These are phyloP conservation scores for Thecophora atra DNA, from an alignment of 2,888 invertebrate species.

Conservation along the genomic window DNA sequence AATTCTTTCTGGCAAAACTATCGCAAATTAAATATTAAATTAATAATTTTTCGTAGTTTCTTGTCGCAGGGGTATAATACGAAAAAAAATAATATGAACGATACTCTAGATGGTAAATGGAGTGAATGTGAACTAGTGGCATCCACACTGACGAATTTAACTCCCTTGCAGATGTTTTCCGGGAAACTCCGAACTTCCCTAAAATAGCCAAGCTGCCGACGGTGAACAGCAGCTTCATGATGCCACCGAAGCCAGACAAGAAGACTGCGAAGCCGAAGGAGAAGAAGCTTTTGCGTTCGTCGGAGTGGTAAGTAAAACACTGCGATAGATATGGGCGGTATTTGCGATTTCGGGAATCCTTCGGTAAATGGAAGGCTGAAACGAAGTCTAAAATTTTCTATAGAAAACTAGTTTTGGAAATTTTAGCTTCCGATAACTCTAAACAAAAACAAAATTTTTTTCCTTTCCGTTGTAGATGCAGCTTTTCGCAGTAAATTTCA, in stretches of 20 bases:
- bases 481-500: too few relatives aligned
- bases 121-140: too few relatives aligned
- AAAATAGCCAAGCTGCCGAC: conserved; percentile 51
- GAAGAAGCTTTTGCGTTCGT: conserved; percentile 50
- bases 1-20: too few relatives aligned
- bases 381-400: too few relatives aligned
- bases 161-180: conserved; percentile 49
- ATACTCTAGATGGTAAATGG: conserved; percentile 52
- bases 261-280: conserved; percentile 46
- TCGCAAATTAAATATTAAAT: too few relatives aligned
- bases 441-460: too few relatives aligned
- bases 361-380: too few relatives aligned
- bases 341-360: not conserved
- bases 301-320: conserved; percentile 51
- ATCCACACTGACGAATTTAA: not conserved
- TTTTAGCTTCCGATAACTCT: not conserved
- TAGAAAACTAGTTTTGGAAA: too few relatives aligned
- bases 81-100: conserved; percentile 50
- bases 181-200: conserved; percentile 50
- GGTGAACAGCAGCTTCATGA: conserved; percentile 46
- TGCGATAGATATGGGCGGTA: not conserved
- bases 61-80: conserved; percentile 54
- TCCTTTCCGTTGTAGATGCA: too few relatives aligned
- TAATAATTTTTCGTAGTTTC: conserved; percentile 56
- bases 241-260: conserved; percentile 42